Base-by-base conservation (phyloP, 2,797 vertebrate species). In the Geotrypetes seraphini region DNA sequence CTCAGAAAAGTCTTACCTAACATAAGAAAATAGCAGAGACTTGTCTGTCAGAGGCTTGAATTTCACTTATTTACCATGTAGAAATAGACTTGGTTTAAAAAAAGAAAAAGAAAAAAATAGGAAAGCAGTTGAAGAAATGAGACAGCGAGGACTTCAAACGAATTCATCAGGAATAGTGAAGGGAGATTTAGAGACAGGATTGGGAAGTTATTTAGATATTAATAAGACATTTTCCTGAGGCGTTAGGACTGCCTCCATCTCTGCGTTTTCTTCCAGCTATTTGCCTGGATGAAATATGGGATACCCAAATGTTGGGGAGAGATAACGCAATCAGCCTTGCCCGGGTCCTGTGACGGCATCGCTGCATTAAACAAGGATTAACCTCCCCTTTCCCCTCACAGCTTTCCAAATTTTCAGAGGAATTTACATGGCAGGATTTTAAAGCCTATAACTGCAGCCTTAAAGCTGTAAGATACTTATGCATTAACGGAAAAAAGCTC, bases 191-290 rank as follows among this genome's bases (percentile, higher is more conserved):
- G 80, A 83, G 88, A 84, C 89, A 89, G 86, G 90, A 87, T 87
- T 86, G 87, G 78, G 79, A 92, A 94, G 89, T 94, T 96, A 92
- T 95, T 94, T 94, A 95, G 91, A 91, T 97, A 96, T 96, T 96
- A 95, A 94, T 93, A 96, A 89, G 86, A 89, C 86, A 89, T 90
- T 90, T 87, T 93, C 92, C 92, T 87, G 82, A 77, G 92, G 94
- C 92, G 77, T 85, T 80, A 80, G 85, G 88, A 88, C 78, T 84
- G 79, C 87, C 78, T 87, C 86, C 87, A 85, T 91, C 86, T 86
- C 85, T 85, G 88, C 88, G n/a, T 72, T 79, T 60, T 89, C 89
- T 90, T 75, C 68, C 80, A 92, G 90, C 89, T 89, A 88, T 92
- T 93, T 92, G 90, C 89, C 91, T 89, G 85, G 87, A 84, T 89